Percentiles rank a stretch among this genome's conserved stretches.
These are phyloP conservation scores for Masticophis lateralis DNA, from an alignment of 2,797 vertebrate species.

Conservation along the genomic window DNA sequence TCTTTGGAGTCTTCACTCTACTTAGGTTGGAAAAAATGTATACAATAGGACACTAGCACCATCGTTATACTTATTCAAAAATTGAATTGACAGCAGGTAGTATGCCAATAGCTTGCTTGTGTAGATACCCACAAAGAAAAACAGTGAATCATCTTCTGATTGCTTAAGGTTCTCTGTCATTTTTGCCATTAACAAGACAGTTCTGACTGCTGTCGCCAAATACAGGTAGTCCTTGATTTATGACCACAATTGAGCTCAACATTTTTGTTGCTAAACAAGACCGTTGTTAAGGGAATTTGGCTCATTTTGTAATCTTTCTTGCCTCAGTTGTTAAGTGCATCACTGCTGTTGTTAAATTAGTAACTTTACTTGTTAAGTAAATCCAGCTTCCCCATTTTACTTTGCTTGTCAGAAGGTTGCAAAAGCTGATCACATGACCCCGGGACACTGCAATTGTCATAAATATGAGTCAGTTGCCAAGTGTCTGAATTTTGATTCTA, in stretches of 20 bases:
- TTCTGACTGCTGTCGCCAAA: background rate
- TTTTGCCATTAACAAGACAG: background rate
- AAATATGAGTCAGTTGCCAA: no score
- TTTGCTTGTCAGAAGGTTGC: no score
- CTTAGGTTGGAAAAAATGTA: slow-evolving; percentile 10
- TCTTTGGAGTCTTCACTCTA: slow-evolving; percentile 3
- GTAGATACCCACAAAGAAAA: slow-evolving; percentile 1
- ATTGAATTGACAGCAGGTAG: background rate
- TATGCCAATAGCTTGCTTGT: background rate
- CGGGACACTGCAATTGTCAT: no score
- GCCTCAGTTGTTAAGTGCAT: background rate
- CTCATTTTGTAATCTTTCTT: background rate
- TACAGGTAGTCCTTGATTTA: background rate
- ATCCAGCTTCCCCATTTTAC: no score
- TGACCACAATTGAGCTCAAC: background rate
- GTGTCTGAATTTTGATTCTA: no score
- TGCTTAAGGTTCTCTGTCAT: background rate
- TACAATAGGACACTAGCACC: background rate
- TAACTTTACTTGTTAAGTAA: no score
- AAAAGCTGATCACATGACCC: no score
- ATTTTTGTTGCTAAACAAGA: background rate
- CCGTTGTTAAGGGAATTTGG: background rate
- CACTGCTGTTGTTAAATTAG: background rate
- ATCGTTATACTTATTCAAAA: background rate
- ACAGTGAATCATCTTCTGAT: background rate